Evolutionary conservation across 2,797 vertebrate species (phyloP), one percentile per base, ranked within the genome.

Genomic region (Peromyscus melanophrys): DNA sequence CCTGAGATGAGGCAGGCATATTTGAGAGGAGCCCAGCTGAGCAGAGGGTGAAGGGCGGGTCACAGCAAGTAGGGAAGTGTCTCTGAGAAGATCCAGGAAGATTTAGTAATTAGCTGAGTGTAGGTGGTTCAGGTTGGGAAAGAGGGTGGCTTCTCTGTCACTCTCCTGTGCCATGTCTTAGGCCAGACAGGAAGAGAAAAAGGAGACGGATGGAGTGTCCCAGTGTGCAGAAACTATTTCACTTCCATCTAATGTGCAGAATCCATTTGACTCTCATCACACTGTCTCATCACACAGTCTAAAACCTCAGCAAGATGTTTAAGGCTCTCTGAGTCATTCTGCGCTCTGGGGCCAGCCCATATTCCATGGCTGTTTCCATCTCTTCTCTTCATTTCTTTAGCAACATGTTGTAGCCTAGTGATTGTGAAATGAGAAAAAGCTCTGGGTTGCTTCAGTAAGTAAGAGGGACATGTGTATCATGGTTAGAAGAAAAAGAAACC

Each of bases 291-390:
- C 37, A 29, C 13, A 71, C 57, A 40, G 67, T 17, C 49, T 69
- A n/a, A 93, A 89, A 77, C 49, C 80, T 88, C 61, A 91, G 92
- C 87, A 43, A 7, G 57, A 55, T 81, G 73, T 46, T 29, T 95
- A n/a, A 63, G 5, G 11, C 63, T 9, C 5, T 46, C 63, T 12
- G 34, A 17, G 77, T 55, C 55, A 10, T 55, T 80, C 57, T 83
- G 57, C 49, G 40, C 67, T 82, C 52, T 61, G 55, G 37, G 27
- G 55, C 1, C n/a, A 90, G 73, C 31, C 27, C 61, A 37, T 59
- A 34, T 17, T 76, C 49, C 9, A 19, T 31, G 37, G n/a, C 46
- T 92, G 59, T 12, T 80, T 83, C 46, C 27, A 29, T 43, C 90
- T 55, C 61, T 4, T 1, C 46, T 81, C 34, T 63, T 55, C 12